Conservation (phyloP, 2,797 vertebrate species). For the Antennarius maculatus region DNA sequence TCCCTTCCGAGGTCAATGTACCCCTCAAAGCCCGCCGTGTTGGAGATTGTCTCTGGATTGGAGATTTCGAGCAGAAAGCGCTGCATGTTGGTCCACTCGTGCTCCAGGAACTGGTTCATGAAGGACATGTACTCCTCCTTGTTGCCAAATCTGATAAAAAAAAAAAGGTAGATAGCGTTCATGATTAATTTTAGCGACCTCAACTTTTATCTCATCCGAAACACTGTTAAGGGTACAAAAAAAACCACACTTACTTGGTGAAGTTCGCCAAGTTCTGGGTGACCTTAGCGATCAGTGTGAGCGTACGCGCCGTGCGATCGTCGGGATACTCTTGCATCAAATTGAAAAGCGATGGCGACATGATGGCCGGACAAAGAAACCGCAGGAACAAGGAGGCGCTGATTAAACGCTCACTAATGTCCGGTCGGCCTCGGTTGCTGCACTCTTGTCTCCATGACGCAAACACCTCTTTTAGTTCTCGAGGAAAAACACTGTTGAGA, state of each 20-base stretch:
- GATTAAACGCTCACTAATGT: conserved; percentile 98
- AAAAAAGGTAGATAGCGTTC: neutral
- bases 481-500: conserved; percentile 89
- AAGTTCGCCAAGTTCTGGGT: conserved; percentile 99
- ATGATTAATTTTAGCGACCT: neutral
- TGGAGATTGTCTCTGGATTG: conserved; percentile 96
- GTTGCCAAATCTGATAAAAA: conserved; percentile 89
- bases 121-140: conserved; percentile 99
- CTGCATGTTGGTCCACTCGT: conserved; percentile 99
- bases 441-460: conserved; percentile 97
- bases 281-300: conserved; percentile 98
- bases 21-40: conserved; percentile 95
- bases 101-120: conserved; percentile 99
- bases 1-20: conserved; percentile 97
- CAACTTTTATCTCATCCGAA: neutral
- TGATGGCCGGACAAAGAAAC: conserved; percentile 97
- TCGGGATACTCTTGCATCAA: conserved; percentile 98
- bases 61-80: conserved; percentile 97
- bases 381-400: conserved; percentile 96
- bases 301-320: conserved; percentile 94
- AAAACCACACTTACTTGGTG: conserved; percentile 86
- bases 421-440: conserved; percentile 92
- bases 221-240: neutral
- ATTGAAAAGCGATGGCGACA: conserved; percentile 97
- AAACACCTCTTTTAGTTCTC: conserved; percentile 97